These are phyloP conservation scores for Yponomeuta cagnagella DNA, from an alignment of 2,888 invertebrate species.

Conservation along the genomic window DNA sequence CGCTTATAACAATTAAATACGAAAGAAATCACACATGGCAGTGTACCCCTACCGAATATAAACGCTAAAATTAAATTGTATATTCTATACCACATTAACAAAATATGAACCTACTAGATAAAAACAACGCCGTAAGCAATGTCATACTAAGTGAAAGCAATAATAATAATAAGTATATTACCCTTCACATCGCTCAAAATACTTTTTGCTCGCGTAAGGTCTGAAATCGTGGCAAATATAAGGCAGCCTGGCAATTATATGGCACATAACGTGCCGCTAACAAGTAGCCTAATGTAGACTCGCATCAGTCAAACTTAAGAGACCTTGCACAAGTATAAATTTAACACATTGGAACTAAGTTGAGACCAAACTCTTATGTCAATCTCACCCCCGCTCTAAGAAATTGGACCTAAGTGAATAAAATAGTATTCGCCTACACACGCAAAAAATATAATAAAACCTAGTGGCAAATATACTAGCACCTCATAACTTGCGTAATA, in stretches of 20 bases:
- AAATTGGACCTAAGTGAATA: not conserved
- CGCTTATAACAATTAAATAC: not conserved
- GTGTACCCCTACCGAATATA: not conserved
- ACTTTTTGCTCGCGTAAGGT: not conserved
- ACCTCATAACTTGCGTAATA: conserved; percentile 27
- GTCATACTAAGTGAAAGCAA: not conserved
- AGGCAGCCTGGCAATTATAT: conserved; percentile 36
- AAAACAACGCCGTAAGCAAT: conserved; percentile 1
- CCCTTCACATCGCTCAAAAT: not conserved
- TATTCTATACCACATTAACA: not conserved
- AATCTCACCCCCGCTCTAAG: no score
- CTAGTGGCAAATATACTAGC: conserved; percentile 42
- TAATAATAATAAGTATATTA: conserved; percentile 1
- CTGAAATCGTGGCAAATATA: conserved; percentile 31
- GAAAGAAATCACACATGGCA: conserved; percentile 5
- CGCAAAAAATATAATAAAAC: conserved; percentile 19
- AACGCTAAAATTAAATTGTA: not conserved
- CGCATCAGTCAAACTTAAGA: not conserved
- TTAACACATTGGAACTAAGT: no score
- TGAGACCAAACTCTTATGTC: not conserved
- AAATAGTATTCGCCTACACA: conserved; percentile 2
- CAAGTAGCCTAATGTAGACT: conserved; percentile 3
- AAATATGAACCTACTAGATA: not conserved
- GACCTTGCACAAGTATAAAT: not conserved
- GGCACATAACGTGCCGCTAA: conserved; percentile 35